These are phyloP conservation scores for Amphiprion clarkii DNA, from an alignment of 2,797 vertebrate species.

Conservation along the genomic window DNA sequence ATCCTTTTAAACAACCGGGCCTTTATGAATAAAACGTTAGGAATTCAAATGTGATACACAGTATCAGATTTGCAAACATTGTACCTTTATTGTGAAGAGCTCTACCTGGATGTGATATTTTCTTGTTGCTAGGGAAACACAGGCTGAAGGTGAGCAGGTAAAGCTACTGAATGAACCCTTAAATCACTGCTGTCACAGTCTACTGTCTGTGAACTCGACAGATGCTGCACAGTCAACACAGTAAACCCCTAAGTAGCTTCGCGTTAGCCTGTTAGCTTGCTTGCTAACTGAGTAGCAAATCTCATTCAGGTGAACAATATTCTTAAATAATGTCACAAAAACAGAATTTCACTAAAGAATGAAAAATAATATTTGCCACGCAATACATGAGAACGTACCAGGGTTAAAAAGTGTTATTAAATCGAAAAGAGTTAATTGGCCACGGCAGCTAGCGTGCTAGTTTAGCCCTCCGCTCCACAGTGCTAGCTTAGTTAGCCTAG, in stretches of 20 bases:
- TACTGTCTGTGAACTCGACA: not conserved
- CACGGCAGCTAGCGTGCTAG: no score
- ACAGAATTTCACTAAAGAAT: not conserved
- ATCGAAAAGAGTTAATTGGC: not conserved
- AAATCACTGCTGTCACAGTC: not conserved
- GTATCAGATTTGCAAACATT: no score
- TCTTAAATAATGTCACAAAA: no score
- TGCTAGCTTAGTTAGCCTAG: no score
- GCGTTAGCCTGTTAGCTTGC: constrained; percentile 24
- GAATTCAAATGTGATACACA: no score
- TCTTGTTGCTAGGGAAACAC: constrained; percentile 42
- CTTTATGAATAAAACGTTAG: no score
- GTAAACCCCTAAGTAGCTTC: not conserved
- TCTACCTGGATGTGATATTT: constrained; percentile 15
- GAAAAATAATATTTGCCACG: no score
- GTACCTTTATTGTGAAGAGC: constrained; percentile 46
- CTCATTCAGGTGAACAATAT: not conserved
- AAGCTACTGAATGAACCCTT: not conserved
- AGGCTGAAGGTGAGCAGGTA: not conserved
- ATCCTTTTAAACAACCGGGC: no score
- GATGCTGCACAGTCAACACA: not conserved
- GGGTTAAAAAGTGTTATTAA: not conserved
- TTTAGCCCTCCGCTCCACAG: no score
- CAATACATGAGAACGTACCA: not conserved
- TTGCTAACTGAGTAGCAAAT: not conserved